Base-by-base conservation (phyloP, 1,140 invertebrate genomes). In the Wasmannia auropunctata region DNA sequence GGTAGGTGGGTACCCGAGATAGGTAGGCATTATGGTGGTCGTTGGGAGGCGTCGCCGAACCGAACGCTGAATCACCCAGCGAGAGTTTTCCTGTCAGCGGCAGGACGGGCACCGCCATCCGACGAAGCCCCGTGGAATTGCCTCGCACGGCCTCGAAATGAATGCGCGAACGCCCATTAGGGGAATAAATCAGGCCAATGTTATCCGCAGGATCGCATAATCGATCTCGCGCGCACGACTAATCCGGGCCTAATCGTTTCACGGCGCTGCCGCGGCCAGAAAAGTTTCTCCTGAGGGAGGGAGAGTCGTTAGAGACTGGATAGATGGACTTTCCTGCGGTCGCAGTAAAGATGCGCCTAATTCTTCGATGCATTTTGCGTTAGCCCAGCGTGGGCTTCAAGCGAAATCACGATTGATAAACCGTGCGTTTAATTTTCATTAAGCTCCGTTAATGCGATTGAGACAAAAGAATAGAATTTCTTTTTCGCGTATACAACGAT, bases 101-200 rank as follows among this genome's bases (percentile, higher is more conserved):
- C 94, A 95, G 93, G 91, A 91, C 89, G 92, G 87, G 87, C 88
- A 87, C 91, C 90, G 86, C 90, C 91, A 92, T 92, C 92, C 91
- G 88, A 92, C 90, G 93, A 93, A 92, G 91, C 93, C 93, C 92
- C 91, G 85, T 91, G 92, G 91, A 95, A 95, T 95, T 93, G 93
- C 94, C 93, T 93, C 91, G 93, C 92, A 91, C 93, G 90, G 91
- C 92, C 87, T 92, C 91, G 91, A 95, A 95, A 95, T 95, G 94
- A 95, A 95, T 95, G 94, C 94, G 93, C 95, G 92, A 95, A 95
- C 94, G 94, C 94, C 95, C 94, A 95, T 95, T 95, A 95, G 92
- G 94, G 93, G 93, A 95, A 95, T 95, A 95, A 95, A 95, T 95
- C 95, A 95, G 95, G 88, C 92, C 86, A 93, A 94, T 91, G 94